These are phyloP conservation scores for Drosophila nikananu DNA, from an alignment of 1,140 invertebrate genomes.

Conservation along the genomic window DNA sequence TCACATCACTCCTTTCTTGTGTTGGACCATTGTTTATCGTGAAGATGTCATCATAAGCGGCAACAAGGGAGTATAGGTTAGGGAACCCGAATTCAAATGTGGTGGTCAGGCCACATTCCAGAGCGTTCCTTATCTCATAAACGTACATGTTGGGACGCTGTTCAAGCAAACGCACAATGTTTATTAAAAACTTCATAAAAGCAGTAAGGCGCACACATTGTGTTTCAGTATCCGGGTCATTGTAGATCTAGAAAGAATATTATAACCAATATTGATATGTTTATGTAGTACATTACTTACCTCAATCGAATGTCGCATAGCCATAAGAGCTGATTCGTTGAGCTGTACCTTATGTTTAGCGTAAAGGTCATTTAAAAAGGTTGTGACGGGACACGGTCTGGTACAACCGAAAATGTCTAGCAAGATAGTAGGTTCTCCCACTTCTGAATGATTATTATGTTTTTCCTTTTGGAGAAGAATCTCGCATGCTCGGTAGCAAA, in stretches of 20 bases:
- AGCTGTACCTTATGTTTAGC: constrained; percentile 60
- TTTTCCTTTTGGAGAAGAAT: constrained; percentile 48
- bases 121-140: constrained; percentile 63
- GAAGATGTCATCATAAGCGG: constrained; percentile 87
- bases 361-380: constrained; percentile 67
- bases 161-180: constrained; percentile 70
- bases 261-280: background rate
- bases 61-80: constrained; percentile 86
- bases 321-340: constrained; percentile 52
- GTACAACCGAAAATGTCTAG: background rate
- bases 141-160: constrained; percentile 63
- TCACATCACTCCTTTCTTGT: constrained; percentile 72
- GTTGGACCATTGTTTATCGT: constrained; percentile 54
- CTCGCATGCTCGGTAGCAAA: constrained; percentile 71
- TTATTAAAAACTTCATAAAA: constrained; percentile 73
- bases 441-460: background rate
- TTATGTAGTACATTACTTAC: constrained; percentile 37
- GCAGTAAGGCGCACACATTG: constrained; percentile 62
- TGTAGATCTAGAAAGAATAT: constrained; percentile 43
- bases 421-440: background rate
- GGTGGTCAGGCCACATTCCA: constrained; percentile 60
- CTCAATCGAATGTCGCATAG: constrained; percentile 81
- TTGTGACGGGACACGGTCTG: constrained; percentile 12
- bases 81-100: constrained; percentile 85
- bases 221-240: constrained; percentile 40